A percentile compares a stretch with the other conserved stretches of the same genome.
phyloP scores from a whole-genome alignment of 1,140 invertebrate genomes.

The Mamestra configurata region DNA sequence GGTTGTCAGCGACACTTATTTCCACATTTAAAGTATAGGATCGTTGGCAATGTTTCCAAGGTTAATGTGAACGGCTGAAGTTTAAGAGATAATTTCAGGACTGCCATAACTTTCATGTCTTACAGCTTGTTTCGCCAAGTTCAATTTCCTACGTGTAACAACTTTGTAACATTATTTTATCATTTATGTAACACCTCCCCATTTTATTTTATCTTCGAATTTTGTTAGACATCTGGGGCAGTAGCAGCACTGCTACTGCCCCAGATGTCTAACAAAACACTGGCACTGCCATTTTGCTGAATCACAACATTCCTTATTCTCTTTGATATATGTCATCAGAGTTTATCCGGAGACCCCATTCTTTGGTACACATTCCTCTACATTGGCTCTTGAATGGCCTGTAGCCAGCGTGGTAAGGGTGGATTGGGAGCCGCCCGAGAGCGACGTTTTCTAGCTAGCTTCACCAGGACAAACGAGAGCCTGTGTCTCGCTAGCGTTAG shows the following conservation, averaged over 20 bases:
- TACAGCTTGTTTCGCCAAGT: neutral
- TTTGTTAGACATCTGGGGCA: neutral
- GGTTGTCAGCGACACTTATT: neutral
- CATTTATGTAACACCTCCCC: neutral
- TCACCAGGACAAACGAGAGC: neutral
- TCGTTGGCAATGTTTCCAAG: neutral
- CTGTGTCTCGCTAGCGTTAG: neutral
- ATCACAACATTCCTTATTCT: neutral
- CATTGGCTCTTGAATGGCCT: constrained; percentile 10
- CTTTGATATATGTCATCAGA: neutral
- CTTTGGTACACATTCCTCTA: neutral
- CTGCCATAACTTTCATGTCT: neutral
- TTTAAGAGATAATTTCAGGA: neutral
- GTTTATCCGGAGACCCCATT: neutral
- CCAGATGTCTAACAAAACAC: no score
- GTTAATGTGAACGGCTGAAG: neutral
- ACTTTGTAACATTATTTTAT: neutral
- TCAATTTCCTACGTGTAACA: neutral
- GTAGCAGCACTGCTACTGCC: no score
- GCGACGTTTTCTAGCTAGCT: neutral
- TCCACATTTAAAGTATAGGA: neutral
- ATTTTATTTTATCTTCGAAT: no score
- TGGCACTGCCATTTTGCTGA: neutral
- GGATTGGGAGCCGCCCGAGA: neutral
- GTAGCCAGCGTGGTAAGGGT: neutral